Evolutionary conservation across 2,888 invertebrate species (phyloP), one percentile per base, ranked within the genome.

Genomic region (Serripes groenlandicus): DNA sequence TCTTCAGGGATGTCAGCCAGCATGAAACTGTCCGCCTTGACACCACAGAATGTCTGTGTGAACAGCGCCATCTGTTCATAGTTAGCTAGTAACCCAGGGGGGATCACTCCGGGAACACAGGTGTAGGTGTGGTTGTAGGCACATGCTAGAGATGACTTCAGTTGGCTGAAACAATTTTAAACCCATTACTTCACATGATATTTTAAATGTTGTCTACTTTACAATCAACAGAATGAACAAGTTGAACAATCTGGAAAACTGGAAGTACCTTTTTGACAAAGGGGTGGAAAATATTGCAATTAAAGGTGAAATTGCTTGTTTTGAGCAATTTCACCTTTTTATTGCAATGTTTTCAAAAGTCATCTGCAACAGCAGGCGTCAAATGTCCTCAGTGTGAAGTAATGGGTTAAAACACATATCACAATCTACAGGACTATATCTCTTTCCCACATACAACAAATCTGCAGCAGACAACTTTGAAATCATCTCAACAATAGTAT

Each of bases 1-100:
- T 83, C 76, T 34, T 30, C 26, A 23, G 75, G 79, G 21, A 83
- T 68, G 42, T 72, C 32, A 11, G 26, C 49, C 54, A 75, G 49
- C 70, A 76, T 73, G 18, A 68, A 54, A 18, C 60, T 37, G 28
- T 60, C 34, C 30, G 68, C 21, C 5, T 32, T 30, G 11, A 42
- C 64, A 15, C 72, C 78, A 64, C 83, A 83, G 64, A 62, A 62
- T 32, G 49, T 34, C 23, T 54, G 4, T 9, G 76, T 62, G 32
- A 83, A 76, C 70, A 70, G 75, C 23, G 54, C 71, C 37, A 83
- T 54, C 15, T 76, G 74, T 28, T 30, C 42, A 52, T 73, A 83
- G 30, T 52, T 72, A 4, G 66, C 32, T 9, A 70, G 35, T n/a
- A 83, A 34, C 23, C 60, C 68, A 28, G 49, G 34, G 28, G 83